Evolutionary conservation across 2,113 vertebrate species (phyloP).

Genomic region (Rallus limicola): DNA sequence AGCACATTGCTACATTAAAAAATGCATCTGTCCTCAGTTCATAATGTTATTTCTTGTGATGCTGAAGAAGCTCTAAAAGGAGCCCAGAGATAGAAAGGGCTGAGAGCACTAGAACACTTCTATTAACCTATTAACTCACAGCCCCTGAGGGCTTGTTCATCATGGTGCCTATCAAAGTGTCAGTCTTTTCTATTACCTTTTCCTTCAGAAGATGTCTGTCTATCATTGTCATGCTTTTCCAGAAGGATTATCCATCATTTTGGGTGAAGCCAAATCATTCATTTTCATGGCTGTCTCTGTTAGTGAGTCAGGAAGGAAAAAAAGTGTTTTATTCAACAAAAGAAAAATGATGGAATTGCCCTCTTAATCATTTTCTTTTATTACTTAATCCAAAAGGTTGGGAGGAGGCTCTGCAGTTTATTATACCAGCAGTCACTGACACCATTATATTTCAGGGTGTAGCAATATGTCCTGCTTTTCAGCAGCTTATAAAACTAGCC

Average conservation of each 20-base stretch:
- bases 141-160: slow-evolving; percentile 45
- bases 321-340: slow-evolving; percentile 15
- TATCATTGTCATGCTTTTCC: slow-evolving; percentile 52
- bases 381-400: slow-evolving; percentile 58
- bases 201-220: slow-evolving; percentile 52
- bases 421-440: not conserved
- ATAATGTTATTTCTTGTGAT: not conserved
- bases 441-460: slow-evolving; percentile 42
- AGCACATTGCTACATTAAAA: not conserved
- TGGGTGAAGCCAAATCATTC: slow-evolving; percentile 47
- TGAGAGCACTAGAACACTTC: not conserved
- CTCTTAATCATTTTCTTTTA: slow-evolving; percentile 64
- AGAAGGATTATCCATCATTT: slow-evolving; percentile 60
- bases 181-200: slow-evolving; percentile 53
- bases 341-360: slow-evolving; percentile 37
- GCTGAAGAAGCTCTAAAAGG: not conserved
- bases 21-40: not conserved
- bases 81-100: not conserved
- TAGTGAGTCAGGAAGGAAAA: slow-evolving; percentile 11
- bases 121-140: slow-evolving; percentile 37
- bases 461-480: slow-evolving; percentile 36
- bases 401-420: slow-evolving; percentile 42
- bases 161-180: slow-evolving; percentile 57
- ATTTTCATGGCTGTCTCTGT: slow-evolving; percentile 41
- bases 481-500: slow-evolving; percentile 51